Evolutionary conservation across 2,888 invertebrate species (phyloP).

Genomic region (Drosophila merina): DNA sequence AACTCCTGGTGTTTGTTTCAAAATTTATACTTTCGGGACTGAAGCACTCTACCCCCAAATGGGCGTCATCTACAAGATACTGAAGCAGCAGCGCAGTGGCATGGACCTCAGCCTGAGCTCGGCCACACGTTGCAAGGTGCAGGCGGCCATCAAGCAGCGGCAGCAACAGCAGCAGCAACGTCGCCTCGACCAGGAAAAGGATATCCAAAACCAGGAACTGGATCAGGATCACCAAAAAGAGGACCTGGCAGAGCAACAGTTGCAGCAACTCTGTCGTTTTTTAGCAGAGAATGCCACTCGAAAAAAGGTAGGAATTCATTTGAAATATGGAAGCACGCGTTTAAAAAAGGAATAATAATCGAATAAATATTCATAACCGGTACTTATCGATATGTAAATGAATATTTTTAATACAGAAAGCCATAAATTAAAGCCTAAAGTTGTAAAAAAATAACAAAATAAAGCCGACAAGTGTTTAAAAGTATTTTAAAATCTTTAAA

Average conservation of each 20-base stretch:
- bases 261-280: conserved; percentile 80
- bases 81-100: conserved; percentile 67
- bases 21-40: not conserved
- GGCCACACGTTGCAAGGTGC: conserved; percentile 62
- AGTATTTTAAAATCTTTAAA: too few species aligned
- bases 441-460: too few species aligned
- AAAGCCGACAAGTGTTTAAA: too few species aligned
- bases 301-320: conserved; percentile 65
- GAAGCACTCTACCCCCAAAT: conserved; percentile 38
- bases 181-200: conserved; percentile 18
- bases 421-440: too few species aligned
- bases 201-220: conserved; percentile 9
- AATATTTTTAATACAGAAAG: not conserved
- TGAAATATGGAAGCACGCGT: not conserved
- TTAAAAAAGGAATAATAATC: fast-evolving
- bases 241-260: conserved; percentile 64
- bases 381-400: not conserved
- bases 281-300: conserved; percentile 80
- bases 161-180: conserved; percentile 30
- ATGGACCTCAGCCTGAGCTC: conserved; percentile 60
- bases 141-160: conserved; percentile 62
- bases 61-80: conserved; percentile 80
- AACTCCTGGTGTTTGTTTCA: conserved; percentile 47
- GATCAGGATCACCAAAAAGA: conserved; percentile 19
- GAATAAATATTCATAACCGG: not conserved